Evolutionary conservation across 2,888 invertebrate species (phyloP).

Genomic region (Cerceris ruficornis): DNA sequence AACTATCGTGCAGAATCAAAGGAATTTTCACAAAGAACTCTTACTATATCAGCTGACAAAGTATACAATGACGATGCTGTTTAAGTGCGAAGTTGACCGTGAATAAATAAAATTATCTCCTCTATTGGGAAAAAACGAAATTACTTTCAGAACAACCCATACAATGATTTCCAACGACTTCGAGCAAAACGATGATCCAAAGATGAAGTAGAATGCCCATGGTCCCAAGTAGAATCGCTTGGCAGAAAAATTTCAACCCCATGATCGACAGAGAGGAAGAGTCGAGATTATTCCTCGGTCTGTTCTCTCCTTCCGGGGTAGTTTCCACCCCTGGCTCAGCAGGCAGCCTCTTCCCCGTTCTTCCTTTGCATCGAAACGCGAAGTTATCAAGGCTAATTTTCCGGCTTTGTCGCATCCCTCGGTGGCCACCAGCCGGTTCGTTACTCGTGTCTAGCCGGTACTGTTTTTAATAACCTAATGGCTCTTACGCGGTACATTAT

Average conservation of each 20-base stretch:
- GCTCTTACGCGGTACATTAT: slow-evolving; percentile 77
- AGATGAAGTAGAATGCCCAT: not conserved
- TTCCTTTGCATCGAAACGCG: slow-evolving; percentile 62
- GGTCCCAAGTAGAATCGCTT: slow-evolving; percentile 40
- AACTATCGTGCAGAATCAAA: too few species aligned
- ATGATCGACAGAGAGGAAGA: slow-evolving; percentile 21
- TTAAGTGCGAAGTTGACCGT: too few species aligned
- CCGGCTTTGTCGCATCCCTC: slow-evolving; percentile 70
- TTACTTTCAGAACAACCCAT: too few species aligned
- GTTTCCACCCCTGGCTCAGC: slow-evolving; percentile 26
- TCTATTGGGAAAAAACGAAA: too few species aligned
- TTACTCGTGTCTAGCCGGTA: slow-evolving; percentile 68
- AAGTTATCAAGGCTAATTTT: slow-evolving; percentile 77
- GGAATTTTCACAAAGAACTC: too few species aligned
- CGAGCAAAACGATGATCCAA: not conserved
- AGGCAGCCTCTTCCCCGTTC: slow-evolving; percentile 12
- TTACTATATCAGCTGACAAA: too few species aligned
- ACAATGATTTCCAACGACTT: too few species aligned
- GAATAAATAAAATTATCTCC: too few species aligned
- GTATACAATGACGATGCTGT: too few species aligned
- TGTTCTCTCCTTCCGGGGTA: slow-evolving; percentile 41
- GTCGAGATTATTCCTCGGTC: slow-evolving; percentile 50
- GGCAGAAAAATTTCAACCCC: slow-evolving; percentile 29
- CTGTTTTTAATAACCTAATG: slow-evolving; percentile 81
- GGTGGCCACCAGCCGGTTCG: slow-evolving; percentile 63